Evolutionary conservation across 2,888 invertebrate genomes (phyloP).

Genomic region (Protonemura montana): DNA sequence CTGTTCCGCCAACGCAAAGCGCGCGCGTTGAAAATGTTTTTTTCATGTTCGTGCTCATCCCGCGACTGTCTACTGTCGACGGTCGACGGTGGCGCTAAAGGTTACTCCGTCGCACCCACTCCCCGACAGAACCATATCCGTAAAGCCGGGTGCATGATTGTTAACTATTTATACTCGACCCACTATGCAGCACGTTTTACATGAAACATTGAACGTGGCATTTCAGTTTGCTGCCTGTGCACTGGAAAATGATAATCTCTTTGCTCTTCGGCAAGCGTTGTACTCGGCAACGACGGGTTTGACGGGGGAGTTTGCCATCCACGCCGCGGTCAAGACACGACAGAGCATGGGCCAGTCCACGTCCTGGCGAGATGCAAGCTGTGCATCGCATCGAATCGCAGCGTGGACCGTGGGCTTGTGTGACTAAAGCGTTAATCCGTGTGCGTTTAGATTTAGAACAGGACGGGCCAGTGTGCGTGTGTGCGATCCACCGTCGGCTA

Average conservation of each 20-base stretch:
- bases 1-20: background rate
- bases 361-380: no score
- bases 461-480: background rate
- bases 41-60: background rate
- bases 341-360: no score
- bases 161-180: background rate
- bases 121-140: background rate
- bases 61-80: background rate
- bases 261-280: background rate
- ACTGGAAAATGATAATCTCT: background rate
- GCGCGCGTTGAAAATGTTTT: background rate
- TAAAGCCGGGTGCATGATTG: background rate
- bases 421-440: background rate
- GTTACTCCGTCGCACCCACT: background rate
- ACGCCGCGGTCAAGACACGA: no score
- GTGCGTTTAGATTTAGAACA: slow-evolving; percentile 26
- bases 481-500: slow-evolving; percentile 1
- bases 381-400: background rate
- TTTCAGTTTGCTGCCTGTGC: background rate
- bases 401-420: background rate
- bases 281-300: no score
- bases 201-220: background rate
- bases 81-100: background rate
- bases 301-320: no score
- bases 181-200: background rate